Evolutionary conservation across 2,113 vertebrate genomes (phyloP).

Genomic region (Mastomys natalensis): DNA sequence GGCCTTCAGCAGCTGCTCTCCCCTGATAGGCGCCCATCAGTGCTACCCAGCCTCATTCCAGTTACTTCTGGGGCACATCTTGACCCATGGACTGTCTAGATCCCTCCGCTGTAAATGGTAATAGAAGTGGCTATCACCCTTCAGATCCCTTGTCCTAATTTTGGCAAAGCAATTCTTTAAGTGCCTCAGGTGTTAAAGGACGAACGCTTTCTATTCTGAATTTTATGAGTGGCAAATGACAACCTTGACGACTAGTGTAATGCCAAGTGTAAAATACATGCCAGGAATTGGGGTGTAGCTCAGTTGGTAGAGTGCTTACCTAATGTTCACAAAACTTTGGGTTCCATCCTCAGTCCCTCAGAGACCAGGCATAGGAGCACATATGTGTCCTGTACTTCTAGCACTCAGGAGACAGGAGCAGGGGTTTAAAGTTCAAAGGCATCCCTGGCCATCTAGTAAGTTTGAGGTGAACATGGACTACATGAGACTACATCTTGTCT

Average conservation of each 20-base stretch:
- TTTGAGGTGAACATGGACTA: not conserved
- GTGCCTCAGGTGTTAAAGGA: no score
- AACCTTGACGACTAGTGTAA: not conserved
- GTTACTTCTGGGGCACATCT: not conserved
- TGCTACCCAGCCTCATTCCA: fast-evolving
- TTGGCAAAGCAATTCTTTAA: not conserved
- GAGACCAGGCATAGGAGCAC: not conserved
- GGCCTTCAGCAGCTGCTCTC: not conserved
- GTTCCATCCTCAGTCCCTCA: no score
- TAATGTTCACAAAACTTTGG: no score
- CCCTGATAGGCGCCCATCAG: not conserved
- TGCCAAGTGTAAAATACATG: not conserved
- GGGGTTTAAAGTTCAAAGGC: not conserved
- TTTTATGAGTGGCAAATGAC: fast-evolving
- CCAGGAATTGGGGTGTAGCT: not conserved
- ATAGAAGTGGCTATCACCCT: not conserved
- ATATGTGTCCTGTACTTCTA: no score
- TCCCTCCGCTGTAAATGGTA: fast-evolving
- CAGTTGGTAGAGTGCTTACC: not conserved
- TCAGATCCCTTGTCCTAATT: not conserved
- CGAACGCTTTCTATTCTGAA: not conserved
- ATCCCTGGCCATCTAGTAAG: not conserved
- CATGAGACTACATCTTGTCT: no score
- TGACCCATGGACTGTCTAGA: no score
- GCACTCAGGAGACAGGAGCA: not conserved